Evolutionary conservation across 2,797 vertebrate species (phyloP).

Genomic region (Typhlichthys subterraneus): DNA sequence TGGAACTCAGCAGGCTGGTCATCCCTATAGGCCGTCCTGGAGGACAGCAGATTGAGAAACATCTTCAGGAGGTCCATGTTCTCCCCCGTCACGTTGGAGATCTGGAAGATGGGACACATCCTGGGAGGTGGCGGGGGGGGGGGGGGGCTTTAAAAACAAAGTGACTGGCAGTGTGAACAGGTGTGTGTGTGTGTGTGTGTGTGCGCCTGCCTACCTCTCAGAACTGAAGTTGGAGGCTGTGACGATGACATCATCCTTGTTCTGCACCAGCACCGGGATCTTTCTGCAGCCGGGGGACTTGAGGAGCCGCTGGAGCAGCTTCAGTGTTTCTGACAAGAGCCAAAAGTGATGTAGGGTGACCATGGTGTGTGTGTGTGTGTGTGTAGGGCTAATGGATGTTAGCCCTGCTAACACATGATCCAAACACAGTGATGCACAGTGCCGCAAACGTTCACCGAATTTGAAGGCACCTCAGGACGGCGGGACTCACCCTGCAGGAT

Average conservation of each 20-base stretch:
- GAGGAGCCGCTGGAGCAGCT: slow-evolving; percentile 92
- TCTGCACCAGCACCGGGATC: slow-evolving; percentile 96
- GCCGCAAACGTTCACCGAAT: no score
- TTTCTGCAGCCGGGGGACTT: slow-evolving; percentile 97
- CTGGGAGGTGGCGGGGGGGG: slow-evolving; percentile 44
- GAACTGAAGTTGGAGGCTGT: slow-evolving; percentile 98
- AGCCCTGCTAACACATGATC: no score
- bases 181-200: slow-evolving; percentile 5
- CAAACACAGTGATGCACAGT: no score
- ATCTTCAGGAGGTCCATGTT: slow-evolving; percentile 97
- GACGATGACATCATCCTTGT: slow-evolving; percentile 96
- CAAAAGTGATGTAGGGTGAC: not conserved
- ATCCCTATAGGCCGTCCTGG: slow-evolving; percentile 92
- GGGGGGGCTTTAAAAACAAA: not conserved
- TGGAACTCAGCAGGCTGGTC: slow-evolving; percentile 97
- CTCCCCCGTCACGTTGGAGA: slow-evolving; percentile 96
- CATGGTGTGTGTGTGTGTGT: no score
- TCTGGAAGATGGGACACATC: slow-evolving; percentile 99
- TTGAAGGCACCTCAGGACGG: not conserved
- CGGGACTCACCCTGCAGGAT: slow-evolving; percentile 90
- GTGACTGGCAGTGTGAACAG: not conserved
- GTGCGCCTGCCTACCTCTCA: slow-evolving; percentile 83
- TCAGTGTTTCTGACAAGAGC: slow-evolving; percentile 85
- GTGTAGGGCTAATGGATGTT: no score
- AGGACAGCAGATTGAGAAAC: slow-evolving; percentile 97